Conservation (phyloP, 1,140 invertebrate genomes). For the Nasonia giraulti region DNA sequence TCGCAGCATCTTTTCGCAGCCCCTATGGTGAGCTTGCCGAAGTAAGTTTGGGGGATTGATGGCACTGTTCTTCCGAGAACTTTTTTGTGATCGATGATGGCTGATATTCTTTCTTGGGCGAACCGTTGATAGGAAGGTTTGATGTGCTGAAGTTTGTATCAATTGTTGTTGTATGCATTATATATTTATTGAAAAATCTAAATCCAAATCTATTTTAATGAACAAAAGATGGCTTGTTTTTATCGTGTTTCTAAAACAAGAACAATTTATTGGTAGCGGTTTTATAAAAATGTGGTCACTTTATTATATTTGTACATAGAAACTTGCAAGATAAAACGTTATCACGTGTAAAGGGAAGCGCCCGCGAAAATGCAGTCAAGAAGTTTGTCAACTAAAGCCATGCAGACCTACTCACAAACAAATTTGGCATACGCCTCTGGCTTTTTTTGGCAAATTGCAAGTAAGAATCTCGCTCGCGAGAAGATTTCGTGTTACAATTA, state of each 20-base stretch:
- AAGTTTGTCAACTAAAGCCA: neutral
- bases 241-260: no score
- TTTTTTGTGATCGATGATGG: neutral
- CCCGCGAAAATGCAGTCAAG: neutral
- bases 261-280: no score
- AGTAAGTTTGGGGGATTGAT: neutral
- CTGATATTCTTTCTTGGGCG: neutral
- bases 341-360: no score
- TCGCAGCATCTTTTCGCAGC: constrained; percentile 42
- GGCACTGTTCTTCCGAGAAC: neutral
- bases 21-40: neutral
- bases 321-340: no score
- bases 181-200: no score
- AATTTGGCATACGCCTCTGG: neutral
- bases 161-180: no score
- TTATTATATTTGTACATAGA: no score
- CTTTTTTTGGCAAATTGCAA: neutral
- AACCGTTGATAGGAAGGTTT: no score
- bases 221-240: no score
- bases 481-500: constrained; percentile 41
- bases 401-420: neutral
- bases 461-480: constrained; percentile 1
- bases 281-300: no score
- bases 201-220: no score
- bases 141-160: no score